phyloP scores from a whole-genome alignment of 2,888 invertebrate species.

The Choreutis nemorana region DNA sequence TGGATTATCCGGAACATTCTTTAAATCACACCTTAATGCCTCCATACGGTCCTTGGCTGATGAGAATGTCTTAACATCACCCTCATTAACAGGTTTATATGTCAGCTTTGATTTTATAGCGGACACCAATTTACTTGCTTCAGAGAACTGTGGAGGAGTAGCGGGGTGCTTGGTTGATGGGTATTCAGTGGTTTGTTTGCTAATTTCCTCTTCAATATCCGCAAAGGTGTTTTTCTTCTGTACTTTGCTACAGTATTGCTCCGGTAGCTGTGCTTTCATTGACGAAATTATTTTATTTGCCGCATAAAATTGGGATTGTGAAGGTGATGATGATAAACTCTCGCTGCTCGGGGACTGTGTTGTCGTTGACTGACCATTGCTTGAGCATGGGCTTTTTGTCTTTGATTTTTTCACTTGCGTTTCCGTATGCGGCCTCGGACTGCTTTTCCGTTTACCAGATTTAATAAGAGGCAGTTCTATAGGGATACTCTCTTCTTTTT shows the following conservation, averaged over 20 bases:
- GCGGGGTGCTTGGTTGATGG: slow-evolving; percentile 49
- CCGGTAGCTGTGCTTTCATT: slow-evolving; percentile 55
- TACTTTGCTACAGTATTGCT: slow-evolving; percentile 34
- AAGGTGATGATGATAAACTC: slow-evolving; percentile 40
- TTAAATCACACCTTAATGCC: slow-evolving; percentile 24
- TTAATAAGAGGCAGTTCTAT: too few relatives aligned
- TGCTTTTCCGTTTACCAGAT: slow-evolving; percentile 13
- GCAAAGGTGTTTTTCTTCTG: slow-evolving; percentile 51
- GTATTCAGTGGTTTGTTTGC: slow-evolving; percentile 47
- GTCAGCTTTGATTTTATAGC: slow-evolving; percentile 52
- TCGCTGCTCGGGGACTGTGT: slow-evolving; percentile 41
- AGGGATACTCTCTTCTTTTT: slow-evolving; percentile 19
- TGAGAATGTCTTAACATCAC: slow-evolving; percentile 16
- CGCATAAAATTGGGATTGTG: slow-evolving; percentile 54
- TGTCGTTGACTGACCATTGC: slow-evolving; percentile 30
- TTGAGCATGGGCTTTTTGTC: slow-evolving; percentile 26
- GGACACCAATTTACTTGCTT: slow-evolving; percentile 49
- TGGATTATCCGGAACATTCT: too few relatives aligned
- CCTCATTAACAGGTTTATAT: slow-evolving; percentile 25
- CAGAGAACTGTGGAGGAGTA: slow-evolving; percentile 54
- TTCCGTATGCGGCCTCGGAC: slow-evolving; percentile 21
- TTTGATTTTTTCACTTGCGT: slow-evolving; percentile 22
- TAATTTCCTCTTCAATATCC: slow-evolving; percentile 51
- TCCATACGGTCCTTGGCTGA: slow-evolving; percentile 40
- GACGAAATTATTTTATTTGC: slow-evolving; percentile 55